Evolutionary conservation across 2,888 invertebrate species (phyloP), one percentile per base, ranked within the genome.

Genomic region (Lottia scabra): DNA sequence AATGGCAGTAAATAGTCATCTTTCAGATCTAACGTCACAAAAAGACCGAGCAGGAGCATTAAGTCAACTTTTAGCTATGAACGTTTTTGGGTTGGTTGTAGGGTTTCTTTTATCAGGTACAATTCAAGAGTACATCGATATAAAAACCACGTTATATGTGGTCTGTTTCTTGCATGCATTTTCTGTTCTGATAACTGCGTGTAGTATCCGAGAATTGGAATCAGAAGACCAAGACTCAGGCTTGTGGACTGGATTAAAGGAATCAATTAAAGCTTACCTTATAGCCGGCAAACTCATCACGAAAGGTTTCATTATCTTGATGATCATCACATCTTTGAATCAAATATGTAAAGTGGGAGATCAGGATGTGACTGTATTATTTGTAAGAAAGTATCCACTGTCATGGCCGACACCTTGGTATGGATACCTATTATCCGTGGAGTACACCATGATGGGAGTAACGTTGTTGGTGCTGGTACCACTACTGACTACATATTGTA

Each of bases 1-100:
- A 26, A 89, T 89, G 89, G 88, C 89, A 1, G 86, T 88, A 0
- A 87, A 89, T 80, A 88, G 88, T 68, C 65, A 89, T 76, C 84
- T 88, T 16, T 79, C 87, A 6, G 89, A 89, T 71, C 83, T 84
- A 19, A 87, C 85, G 6, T 81, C 82, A 71, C 75, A 78, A 43
- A 84, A 84, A 16, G 80, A 86, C 43, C 74, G 89, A 15, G 89
- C 89, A 0, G 73, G 78, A 43, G 81, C 84, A 45, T 78, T 89
- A 30, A 87, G 88, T 0, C 83, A 82, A 43, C 82, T 89, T 12
- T 78, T 89, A 65, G 85, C 87, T 1, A 89, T 88, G 87, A 89
- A 87, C 73, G 88, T 86, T 74, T 87, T 89, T 67, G 89, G 89
- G 3, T 80, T 87, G 65, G 88, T 88, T 73, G 79, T 78, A 12